phyloP scores from a whole-genome alignment of 2,888 invertebrate genomes.

The Dicranocentrus wangi region DNA sequence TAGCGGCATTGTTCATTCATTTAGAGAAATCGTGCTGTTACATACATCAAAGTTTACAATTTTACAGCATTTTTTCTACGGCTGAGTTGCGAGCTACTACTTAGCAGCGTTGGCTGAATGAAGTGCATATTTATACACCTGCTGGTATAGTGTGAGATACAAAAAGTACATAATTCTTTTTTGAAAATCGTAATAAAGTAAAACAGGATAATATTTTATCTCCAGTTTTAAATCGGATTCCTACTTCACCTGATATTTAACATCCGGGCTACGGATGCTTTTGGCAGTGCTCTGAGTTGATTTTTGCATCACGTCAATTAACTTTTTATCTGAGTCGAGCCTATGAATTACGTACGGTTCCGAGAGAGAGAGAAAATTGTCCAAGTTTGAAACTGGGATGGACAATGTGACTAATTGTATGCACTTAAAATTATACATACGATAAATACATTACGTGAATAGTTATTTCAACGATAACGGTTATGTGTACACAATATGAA shows the following conservation, averaged over 20 bases:
- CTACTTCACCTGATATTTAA: too few relatives aligned
- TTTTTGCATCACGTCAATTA: too few relatives aligned
- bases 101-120: conserved; percentile 18
- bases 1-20: conserved; percentile 49
- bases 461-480: background rate
- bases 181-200: background rate
- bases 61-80: background rate
- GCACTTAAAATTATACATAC: background rate
- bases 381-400: background rate
- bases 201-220: background rate
- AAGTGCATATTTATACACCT: background rate
- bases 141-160: background rate
- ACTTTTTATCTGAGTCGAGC: too few relatives aligned
- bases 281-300: too few relatives aligned
- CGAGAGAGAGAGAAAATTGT: too few relatives aligned
- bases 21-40: conserved; percentile 48
- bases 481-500: background rate
- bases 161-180: background rate
- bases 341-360: too few relatives aligned
- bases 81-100: background rate
- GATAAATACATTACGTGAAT: background rate
- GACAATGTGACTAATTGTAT: background rate
- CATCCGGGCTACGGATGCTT: too few relatives aligned
- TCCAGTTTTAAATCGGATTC: too few relatives aligned
- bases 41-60: conserved; percentile 18